A percentile compares a stretch with the other conserved stretches of the same genome.
Conservation (phyloP, 2,797 vertebrate species). For the Halcyon smyrnensis region DNA sequence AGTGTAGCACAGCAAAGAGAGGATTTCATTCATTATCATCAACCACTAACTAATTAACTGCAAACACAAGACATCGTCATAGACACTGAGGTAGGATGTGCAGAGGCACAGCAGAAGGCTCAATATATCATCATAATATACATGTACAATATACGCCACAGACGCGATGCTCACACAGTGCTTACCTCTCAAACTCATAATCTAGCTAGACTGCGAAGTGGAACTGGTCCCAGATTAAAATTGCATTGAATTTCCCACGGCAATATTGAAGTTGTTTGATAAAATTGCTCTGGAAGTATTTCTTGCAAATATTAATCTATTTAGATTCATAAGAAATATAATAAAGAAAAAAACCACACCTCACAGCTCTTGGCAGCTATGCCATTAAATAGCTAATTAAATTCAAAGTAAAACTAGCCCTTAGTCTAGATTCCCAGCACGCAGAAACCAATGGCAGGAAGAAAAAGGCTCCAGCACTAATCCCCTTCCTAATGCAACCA, state of each 20-base stretch:
- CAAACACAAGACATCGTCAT: not conserved
- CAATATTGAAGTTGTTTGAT: not conserved
- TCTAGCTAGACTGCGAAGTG: not conserved
- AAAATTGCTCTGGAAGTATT: constrained; percentile 29
- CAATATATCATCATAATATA: not conserved
- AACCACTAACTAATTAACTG: not conserved
- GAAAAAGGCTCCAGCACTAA: not conserved
- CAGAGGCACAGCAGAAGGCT: not conserved
- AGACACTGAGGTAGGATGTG: not conserved
- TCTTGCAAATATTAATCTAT: constrained; percentile 4
- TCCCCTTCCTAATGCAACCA: not conserved
- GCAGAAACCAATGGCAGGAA: not conserved
- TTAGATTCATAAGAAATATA: not conserved
- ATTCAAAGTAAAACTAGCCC: not conserved
- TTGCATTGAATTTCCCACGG: not conserved
- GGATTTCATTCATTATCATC: not conserved
- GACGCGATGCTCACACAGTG: not conserved
- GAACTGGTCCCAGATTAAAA: not conserved
- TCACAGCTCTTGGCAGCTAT: not conserved
- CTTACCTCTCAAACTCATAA: not conserved
- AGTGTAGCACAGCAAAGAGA: not conserved
- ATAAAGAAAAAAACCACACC: not conserved
- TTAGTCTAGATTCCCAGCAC: not conserved
- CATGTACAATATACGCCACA: accelerated
- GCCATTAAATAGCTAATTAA: not conserved